Evolutionary conservation across 2,888 invertebrate species (phyloP).

Genomic region (Ectropis crepuscularia): DNA sequence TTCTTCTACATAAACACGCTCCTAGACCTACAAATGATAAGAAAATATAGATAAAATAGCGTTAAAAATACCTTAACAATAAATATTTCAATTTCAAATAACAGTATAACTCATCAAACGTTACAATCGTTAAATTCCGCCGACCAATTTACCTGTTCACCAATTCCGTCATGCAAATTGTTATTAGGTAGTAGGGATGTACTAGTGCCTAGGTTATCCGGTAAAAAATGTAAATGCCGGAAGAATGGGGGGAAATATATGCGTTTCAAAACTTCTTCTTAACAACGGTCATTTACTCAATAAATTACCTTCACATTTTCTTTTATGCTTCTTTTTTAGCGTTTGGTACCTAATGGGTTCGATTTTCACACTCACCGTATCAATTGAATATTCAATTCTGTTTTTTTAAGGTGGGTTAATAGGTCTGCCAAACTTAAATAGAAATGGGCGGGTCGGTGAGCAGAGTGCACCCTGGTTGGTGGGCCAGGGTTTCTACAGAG

Average conservation of each 20-base stretch:
- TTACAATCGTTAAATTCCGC: slow-evolving; percentile 20
- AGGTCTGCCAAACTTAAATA: no score
- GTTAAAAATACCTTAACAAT: background rate
- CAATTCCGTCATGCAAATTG: slow-evolving; percentile 29
- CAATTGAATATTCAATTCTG: no score
- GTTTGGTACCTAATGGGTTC: no score
- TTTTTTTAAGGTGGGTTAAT: no score
- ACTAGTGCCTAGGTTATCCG: background rate
- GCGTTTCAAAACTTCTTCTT: background rate
- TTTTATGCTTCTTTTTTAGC: no score
- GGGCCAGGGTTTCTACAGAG: no score
- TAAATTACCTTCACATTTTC: no score
- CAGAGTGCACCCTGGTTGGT: no score
- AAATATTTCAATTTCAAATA: slow-evolving; percentile 13
- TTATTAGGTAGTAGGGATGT: slow-evolving; percentile 23
- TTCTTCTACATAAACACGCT: no score
- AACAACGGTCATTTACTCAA: background rate
- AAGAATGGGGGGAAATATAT: background rate
- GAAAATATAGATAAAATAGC: background rate
- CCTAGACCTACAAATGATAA: no score
- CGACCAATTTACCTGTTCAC: slow-evolving; percentile 26
- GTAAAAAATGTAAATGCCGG: background rate
- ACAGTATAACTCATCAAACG: slow-evolving; percentile 20
- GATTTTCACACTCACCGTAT: no score
- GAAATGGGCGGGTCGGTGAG: no score